A percentile compares a stretch with the other conserved stretches of the same genome.
phyloP scores from a whole-genome alignment of 1,140 invertebrate genomes.

The Sycophila sp. region DNA sequence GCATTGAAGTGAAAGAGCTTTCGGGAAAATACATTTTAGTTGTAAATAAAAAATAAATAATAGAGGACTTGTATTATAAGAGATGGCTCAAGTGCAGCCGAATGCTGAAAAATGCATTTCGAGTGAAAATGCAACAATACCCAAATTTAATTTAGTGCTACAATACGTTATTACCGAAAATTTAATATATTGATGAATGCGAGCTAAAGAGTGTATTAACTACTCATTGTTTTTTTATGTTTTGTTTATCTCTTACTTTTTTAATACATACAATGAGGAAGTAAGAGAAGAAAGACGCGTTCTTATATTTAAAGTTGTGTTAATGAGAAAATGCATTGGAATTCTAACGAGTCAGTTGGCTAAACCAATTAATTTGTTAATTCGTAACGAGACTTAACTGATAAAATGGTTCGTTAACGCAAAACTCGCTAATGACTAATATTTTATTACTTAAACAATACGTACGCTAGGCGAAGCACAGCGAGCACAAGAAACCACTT shows the following conservation, averaged over 20 bases:
- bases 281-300: not conserved
- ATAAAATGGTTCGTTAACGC: slow-evolving; percentile 44
- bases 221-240: slow-evolving; percentile 25
- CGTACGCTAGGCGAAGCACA: slow-evolving; percentile 14
- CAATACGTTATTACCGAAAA: slow-evolving; percentile 38
- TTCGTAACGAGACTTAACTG: not conserved
- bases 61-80: slow-evolving; percentile 46
- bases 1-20: slow-evolving; percentile 2
- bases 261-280: slow-evolving; percentile 42
- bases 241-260: slow-evolving; percentile 41
- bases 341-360: not conserved
- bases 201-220: slow-evolving; percentile 51
- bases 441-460: slow-evolving; percentile 43
- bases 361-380: not conserved
- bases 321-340: slow-evolving; percentile 34
- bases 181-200: slow-evolving; percentile 49
- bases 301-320: slow-evolving; percentile 43
- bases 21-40: slow-evolving; percentile 36
- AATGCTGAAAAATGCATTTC: slow-evolving; percentile 22
- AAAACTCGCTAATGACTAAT: slow-evolving; percentile 44
- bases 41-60: slow-evolving; percentile 33
- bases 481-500: slow-evolving; percentile 26
- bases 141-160: slow-evolving; percentile 34
- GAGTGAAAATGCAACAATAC: slow-evolving; percentile 16
- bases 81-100: not conserved